phyloP scores from a whole-genome alignment of 2,113 vertebrate genomes.

The Cygnus buccinator region DNA sequence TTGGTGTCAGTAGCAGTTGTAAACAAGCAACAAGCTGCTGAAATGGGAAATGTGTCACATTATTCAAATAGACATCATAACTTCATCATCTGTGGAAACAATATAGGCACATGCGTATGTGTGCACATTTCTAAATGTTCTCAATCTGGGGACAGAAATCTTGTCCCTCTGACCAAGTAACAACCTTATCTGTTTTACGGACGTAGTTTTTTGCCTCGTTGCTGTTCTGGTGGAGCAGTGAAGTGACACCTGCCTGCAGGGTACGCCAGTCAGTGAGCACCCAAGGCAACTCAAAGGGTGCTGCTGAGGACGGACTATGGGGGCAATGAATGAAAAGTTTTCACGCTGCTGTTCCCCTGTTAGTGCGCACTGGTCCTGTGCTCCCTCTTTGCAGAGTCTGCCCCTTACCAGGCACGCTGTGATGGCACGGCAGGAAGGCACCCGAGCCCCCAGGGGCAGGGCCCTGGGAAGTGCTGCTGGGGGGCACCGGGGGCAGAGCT shows the following conservation, averaged over 20 bases:
- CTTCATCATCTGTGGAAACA: rapidly evolving
- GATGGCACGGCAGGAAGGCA: too few species aligned
- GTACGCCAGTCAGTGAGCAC: too few species aligned
- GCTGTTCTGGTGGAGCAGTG: rapidly evolving
- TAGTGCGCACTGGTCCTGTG: too few species aligned
- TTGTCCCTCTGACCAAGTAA: neutral
- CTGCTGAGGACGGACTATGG: neutral
- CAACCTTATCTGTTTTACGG: neutral
- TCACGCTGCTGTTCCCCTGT: too few species aligned
- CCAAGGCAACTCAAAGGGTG: too few species aligned
- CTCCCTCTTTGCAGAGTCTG: too few species aligned
- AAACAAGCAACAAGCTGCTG: neutral
- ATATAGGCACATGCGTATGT: rapidly evolving
- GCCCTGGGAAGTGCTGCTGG: too few species aligned
- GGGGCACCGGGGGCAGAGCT: too few species aligned
- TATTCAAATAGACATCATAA: rapidly evolving
- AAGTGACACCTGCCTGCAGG: rapidly evolving
- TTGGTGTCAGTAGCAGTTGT: neutral
- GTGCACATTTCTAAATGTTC: rapidly evolving
- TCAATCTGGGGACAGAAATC: neutral
- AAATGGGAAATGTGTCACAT: rapidly evolving
- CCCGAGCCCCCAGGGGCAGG: too few species aligned
- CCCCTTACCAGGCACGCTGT: too few species aligned
- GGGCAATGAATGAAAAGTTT: too few species aligned
- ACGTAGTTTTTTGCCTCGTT: too few species aligned